Evolutionary conservation across 1,140 invertebrate genomes (phyloP).

Genomic region (Pogonognathellus flavescens): DNA sequence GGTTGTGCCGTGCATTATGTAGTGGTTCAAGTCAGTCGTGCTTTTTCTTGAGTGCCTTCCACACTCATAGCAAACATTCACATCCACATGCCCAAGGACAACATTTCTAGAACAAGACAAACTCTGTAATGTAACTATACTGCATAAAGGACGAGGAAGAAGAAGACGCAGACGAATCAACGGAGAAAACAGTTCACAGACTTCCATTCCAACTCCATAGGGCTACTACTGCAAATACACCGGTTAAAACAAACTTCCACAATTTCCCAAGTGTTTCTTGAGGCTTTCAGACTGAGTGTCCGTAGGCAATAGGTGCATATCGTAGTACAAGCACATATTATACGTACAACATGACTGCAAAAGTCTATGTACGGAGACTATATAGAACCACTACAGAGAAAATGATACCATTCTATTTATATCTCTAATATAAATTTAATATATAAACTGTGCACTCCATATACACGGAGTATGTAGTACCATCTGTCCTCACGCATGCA

Average conservation of each 20-base stretch:
- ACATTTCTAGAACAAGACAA: constrained; percentile 44
- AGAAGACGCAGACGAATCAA: not conserved
- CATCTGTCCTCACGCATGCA: too few relatives aligned
- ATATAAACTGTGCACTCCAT: too few relatives aligned
- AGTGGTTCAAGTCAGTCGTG: constrained; percentile 47
- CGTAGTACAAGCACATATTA: too few relatives aligned
- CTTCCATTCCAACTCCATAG: constrained; percentile 21
- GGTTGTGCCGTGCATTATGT: constrained; percentile 25
- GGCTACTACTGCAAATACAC: constrained; percentile 36
- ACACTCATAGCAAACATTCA: constrained; percentile 34
- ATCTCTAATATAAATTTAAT: too few relatives aligned
- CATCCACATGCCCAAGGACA: constrained; percentile 44
- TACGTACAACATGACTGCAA: too few relatives aligned
- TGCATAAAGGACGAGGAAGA: not conserved
- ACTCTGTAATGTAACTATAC: constrained; percentile 33
- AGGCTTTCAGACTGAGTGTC: constrained; percentile 33
- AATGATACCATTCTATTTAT: too few relatives aligned
- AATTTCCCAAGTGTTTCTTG: constrained; percentile 48
- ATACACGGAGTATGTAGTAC: too few relatives aligned
- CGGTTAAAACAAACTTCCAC: constrained; percentile 38
- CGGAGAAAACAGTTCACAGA: not conserved
- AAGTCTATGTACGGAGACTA: too few relatives aligned
- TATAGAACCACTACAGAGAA: too few relatives aligned
- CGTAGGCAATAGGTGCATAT: constrained; percentile 5
- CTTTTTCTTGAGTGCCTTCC: constrained; percentile 48